phyloP scores from a whole-genome alignment of 2,888 invertebrate genomes.

The Eupithecia subumbrata region DNA sequence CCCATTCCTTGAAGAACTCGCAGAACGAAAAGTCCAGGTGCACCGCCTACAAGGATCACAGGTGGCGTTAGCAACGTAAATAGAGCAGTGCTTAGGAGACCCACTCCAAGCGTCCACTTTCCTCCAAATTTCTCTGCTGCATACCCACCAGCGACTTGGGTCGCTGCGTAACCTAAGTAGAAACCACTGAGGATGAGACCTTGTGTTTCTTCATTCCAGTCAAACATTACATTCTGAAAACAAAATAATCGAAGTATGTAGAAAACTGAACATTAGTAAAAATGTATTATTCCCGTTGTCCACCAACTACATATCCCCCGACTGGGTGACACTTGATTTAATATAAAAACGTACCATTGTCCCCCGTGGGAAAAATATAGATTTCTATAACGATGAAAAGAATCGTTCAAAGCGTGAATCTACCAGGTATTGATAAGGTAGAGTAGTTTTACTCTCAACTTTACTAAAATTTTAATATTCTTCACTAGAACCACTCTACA shows the following conservation, averaged over 20 bases:
- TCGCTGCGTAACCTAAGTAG: slow-evolving; percentile 93
- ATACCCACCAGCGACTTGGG: slow-evolving; percentile 93
- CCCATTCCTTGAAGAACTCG: slow-evolving; percentile 90
- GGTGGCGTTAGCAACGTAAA: slow-evolving; percentile 92
- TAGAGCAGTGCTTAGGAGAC: slow-evolving; percentile 91
- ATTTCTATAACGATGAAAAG: too few species aligned
- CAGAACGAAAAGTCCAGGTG: slow-evolving; percentile 82
- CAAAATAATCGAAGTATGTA: neutral
- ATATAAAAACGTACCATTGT: too few species aligned
- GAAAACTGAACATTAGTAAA: neutral
- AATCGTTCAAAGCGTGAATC: too few species aligned
- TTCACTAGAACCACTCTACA: neutral
- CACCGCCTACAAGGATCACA: slow-evolving; percentile 84
- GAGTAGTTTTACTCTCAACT: too few species aligned
- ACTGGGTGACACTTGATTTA: neutral
- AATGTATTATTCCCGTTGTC: neutral
- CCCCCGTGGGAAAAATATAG: too few species aligned
- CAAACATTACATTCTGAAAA: slow-evolving; percentile 77
- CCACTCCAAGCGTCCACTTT: slow-evolving; percentile 92
- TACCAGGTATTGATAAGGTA: too few species aligned
- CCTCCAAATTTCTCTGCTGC: slow-evolving; percentile 93
- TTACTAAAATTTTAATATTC: too few species aligned
- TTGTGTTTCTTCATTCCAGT: slow-evolving; percentile 88
- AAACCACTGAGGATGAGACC: slow-evolving; percentile 92
- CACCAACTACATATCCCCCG: neutral